Percentiles rank a stretch among this genome's conserved stretches.
Conservation (phyloP, 1,140 invertebrate species). For the Drosophila truncata region DNA sequence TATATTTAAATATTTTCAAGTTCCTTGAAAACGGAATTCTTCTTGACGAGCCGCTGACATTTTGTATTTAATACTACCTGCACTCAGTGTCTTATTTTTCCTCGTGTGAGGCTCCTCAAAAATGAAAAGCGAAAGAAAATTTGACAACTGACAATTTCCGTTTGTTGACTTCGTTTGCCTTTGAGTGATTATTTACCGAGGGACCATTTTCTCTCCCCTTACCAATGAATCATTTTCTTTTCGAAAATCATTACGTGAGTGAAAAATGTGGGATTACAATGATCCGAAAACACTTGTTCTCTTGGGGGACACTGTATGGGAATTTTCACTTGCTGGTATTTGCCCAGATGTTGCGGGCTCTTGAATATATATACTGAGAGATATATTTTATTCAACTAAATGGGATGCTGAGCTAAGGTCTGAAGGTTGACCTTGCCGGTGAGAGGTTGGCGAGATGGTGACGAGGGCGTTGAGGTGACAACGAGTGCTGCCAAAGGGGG, state of each 20-base stretch:
- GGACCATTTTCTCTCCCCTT: constrained; percentile 16
- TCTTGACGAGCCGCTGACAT: constrained; percentile 73
- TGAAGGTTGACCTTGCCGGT: constrained; percentile 48
- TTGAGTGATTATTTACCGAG: constrained; percentile 44
- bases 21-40: constrained; percentile 26
- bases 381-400: constrained; percentile 14
- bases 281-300: constrained; percentile 17
- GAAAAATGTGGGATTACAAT: constrained; percentile 34
- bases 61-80: constrained; percentile 74
- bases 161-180: constrained; percentile 54
- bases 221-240: constrained; percentile 68
- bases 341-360: constrained; percentile 51
- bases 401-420: constrained; percentile 35
- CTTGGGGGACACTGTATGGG: not conserved
- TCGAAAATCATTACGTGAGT: constrained; percentile 64
- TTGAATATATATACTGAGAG: constrained; percentile 1
- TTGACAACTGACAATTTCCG: constrained; percentile 81
- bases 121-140: constrained; percentile 54
- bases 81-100: constrained; percentile 45
- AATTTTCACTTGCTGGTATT: constrained; percentile 45
- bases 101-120: constrained; percentile 40
- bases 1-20: constrained; percentile 33
- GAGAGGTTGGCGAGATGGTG: constrained; percentile 14
- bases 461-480: constrained; percentile 8
- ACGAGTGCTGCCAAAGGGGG: constrained; percentile 8